phyloP scores from a whole-genome alignment of 2,888 invertebrate species.

The Lypha dubia region DNA sequence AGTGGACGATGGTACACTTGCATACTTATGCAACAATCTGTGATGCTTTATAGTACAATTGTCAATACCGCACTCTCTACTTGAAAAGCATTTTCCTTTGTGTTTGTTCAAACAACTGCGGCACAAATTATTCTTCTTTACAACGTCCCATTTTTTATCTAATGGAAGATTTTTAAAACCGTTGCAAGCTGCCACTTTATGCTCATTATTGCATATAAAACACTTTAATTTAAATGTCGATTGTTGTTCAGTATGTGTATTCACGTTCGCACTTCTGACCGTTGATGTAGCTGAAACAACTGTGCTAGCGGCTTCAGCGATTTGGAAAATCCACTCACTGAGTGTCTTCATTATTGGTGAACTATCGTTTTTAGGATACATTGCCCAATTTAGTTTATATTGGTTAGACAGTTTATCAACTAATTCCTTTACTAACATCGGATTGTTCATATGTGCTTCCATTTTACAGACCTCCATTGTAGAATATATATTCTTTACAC shows the following conservation, averaged over 20 bases:
- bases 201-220: constrained; percentile 15
- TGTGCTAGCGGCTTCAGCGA: constrained; percentile 35
- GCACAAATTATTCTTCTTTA: background rate
- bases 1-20: background rate
- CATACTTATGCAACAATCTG: background rate
- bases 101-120: background rate
- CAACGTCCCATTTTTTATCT: constrained; percentile 18
- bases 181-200: constrained; percentile 22
- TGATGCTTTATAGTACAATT: background rate
- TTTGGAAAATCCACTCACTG: constrained; percentile 52
- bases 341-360: constrained; percentile 44
- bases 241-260: constrained; percentile 10
- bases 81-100: no score
- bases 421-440: constrained; percentile 28
- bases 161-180: constrained; percentile 14
- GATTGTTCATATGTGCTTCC: constrained; percentile 30
- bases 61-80: no score
- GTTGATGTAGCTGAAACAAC: background rate
- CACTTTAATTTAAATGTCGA: background rate
- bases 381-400: constrained; percentile 49
- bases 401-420: constrained; percentile 4
- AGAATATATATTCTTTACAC: constrained; percentile 38
- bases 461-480: constrained; percentile 45
- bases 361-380: constrained; percentile 18
- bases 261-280: background rate